Base-by-base conservation (phyloP, 2,888 invertebrate species). In the Mechanitis mazaeus region DNA sequence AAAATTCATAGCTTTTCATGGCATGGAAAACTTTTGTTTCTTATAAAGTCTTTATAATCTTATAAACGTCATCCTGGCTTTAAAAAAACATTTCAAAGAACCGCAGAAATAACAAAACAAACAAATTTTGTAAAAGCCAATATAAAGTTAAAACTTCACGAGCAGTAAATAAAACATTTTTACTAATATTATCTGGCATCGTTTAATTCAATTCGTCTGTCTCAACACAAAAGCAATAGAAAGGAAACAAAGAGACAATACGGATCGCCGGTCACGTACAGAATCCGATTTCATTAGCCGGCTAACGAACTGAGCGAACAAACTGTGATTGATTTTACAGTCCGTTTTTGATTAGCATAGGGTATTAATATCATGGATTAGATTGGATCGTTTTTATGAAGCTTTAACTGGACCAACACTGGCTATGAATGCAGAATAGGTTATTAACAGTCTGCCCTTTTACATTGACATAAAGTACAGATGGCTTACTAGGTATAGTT, bases 261-360 rank as follows among this genome's bases (percentile, higher is more conserved):
- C 64, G 60, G 58, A 58, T 38, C 50, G 58, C 50, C 58, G 58
- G 53, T 58, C 58, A 58, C 58, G 58, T 58, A 58, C 58, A 11
- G 58, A 50, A 58, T 58, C 50, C 50, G 38, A 58, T 65, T 68
- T 68, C 68, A 64, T 68, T 68, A 68, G 68, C 59, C 63, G 71
- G 69, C 79, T 83, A 83, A 84, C 82, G 79, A 81, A 80, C 80
- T 77, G 77, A 69, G 58, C 50, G 59, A 56, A 59, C 46, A 57
- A 56, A 56, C 65, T 60, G 67, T 64, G 64, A 68, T 65, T 68
- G 68, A 67, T 68, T 68, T 67, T 68, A 63, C 65, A 64, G 64
- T 65, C 62, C 64, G 55, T 45, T 64, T 50, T 56, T 65, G 63
- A 65, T 67, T 64, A 63, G 64, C 64, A 63, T 63, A 64, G 58